phyloP scores from a whole-genome alignment of 1,140 invertebrate genomes.

The Oppia nitens region DNA sequence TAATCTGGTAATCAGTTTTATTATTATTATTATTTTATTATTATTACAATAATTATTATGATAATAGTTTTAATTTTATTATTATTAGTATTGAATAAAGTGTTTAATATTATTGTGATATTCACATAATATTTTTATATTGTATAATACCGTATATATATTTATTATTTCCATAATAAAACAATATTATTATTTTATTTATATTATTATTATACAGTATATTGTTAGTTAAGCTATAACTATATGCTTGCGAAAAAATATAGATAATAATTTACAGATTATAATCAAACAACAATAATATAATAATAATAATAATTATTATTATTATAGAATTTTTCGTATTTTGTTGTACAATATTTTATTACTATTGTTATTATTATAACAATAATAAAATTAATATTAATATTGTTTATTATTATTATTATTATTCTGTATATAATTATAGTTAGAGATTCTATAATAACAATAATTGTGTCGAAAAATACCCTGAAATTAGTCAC shows the following conservation, averaged over 20 bases:
- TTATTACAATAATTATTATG: background rate
- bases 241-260: background rate
- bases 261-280: background rate
- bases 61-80: background rate
- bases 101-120: background rate
- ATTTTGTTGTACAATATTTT: background rate
- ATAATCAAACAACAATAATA: background rate
- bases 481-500: background rate
- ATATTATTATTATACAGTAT: too few species aligned
- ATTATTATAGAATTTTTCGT: background rate
- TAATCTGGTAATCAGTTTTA: constrained; percentile 49
- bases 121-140: background rate
- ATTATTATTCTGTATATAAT: background rate
- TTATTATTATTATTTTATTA: background rate
- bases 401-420: background rate
- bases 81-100: background rate
- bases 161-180: too few species aligned
- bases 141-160: background rate
- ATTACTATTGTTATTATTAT: background rate
- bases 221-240: too few species aligned
- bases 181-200: too few species aligned
- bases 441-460: background rate
- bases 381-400: background rate
- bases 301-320: background rate
- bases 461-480: background rate